These are phyloP conservation scores for Distichodus sexfasciatus DNA, from an alignment of 2,797 vertebrate species.

Conservation along the genomic window DNA sequence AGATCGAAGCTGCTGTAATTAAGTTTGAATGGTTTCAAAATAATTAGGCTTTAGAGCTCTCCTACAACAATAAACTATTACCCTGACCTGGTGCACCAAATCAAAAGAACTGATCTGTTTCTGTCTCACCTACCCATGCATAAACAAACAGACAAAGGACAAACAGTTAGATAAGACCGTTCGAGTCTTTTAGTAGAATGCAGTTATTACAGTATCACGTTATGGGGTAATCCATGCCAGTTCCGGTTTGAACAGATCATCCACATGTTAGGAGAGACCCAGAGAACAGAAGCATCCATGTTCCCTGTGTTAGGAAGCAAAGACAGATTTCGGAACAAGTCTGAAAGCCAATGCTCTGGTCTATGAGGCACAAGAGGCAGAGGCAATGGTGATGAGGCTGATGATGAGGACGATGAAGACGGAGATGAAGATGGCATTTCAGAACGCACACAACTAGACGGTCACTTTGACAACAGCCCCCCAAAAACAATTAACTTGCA, in stretches of 20 bases:
- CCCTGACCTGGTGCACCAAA: no score
- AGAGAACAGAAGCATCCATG: slow-evolving; percentile 5
- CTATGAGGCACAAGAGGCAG: background rate
- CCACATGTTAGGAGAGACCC: slow-evolving; percentile 5
- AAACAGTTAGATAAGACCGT: background rate
- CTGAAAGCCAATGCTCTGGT: background rate
- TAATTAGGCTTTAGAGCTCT: no score
- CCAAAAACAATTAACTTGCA: no score
- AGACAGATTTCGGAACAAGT: background rate
- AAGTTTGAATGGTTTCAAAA: no score
- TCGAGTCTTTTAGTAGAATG: background rate
- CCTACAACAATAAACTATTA: no score
- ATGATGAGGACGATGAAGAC: slow-evolving; percentile 35
- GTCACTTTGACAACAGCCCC: slow-evolving; percentile 47
- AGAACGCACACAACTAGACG: slow-evolving; percentile 35
- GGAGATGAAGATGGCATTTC: slow-evolving; percentile 22
- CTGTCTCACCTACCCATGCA: background rate
- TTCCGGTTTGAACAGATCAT: background rate
- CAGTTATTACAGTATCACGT: slow-evolving; percentile 19
- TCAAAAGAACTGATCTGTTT: background rate
- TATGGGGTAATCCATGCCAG: slow-evolving; percentile 1
- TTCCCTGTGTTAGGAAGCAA: slow-evolving; percentile 26
- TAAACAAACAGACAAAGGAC: background rate
- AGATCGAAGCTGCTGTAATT: no score
- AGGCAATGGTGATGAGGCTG: slow-evolving; percentile 5